Percentiles rank a stretch among this genome's conserved stretches.
Evolutionary conservation across 2,888 invertebrate genomes (phyloP).

Genomic region (Tetanocera ferruginea): DNA sequence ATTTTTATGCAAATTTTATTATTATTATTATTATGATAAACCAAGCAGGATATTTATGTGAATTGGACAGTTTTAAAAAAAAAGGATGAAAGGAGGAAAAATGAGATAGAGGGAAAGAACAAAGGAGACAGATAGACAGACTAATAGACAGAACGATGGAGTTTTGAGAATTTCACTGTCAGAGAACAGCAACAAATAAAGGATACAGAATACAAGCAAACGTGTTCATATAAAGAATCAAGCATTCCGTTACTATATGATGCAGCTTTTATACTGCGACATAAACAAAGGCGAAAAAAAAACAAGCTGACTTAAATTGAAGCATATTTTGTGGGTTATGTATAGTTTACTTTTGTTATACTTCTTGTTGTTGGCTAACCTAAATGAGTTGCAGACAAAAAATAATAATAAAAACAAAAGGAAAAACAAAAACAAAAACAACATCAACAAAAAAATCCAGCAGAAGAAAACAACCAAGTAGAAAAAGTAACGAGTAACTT

Average conservation of each 20-base stretch:
- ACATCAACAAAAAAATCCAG: background rate
- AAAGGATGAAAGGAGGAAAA: background rate
- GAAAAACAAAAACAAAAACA: background rate
- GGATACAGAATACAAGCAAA: no score
- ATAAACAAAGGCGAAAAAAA: background rate
- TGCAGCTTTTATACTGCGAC: background rate
- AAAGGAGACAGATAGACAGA: background rate
- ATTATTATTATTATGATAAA: slow-evolving; percentile 55
- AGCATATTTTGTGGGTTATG: slow-evolving; percentile 8
- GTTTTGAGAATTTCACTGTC: background rate
- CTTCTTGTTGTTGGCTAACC: background rate
- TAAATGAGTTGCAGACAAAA: slow-evolving; percentile 7
- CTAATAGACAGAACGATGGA: background rate
- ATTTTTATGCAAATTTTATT: slow-evolving; percentile 65
- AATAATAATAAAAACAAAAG: background rate
- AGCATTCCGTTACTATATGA: no score
- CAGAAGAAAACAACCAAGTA: background rate
- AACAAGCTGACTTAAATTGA: slow-evolving; percentile 6
- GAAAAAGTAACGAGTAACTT: background rate
- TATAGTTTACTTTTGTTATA: background rate
- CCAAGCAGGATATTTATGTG: slow-evolving; percentile 40
- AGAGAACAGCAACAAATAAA: no score
- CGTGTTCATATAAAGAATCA: no score
- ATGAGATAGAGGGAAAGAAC: background rate
- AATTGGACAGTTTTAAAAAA: slow-evolving; percentile 18